Evolutionary conservation across 2,113 vertebrate species (phyloP).

Genomic region (Atrichornis clamosus): DNA sequence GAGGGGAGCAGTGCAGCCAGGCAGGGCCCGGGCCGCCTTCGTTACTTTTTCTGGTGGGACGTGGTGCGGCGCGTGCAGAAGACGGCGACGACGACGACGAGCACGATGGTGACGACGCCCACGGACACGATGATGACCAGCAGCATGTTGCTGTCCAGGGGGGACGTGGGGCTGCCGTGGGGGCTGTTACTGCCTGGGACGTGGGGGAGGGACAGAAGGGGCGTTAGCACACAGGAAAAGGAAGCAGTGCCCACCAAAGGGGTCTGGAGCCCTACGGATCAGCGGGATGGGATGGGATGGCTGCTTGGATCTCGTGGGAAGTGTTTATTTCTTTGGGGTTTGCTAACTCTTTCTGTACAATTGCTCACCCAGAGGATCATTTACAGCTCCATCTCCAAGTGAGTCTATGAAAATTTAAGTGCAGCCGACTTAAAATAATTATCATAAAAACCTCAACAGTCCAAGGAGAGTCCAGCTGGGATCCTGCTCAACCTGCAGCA

Average conservation of each 20-base stretch:
- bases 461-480: not conserved
- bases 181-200: slow-evolving; percentile 84
- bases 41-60: slow-evolving; percentile 97
- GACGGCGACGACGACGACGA: slow-evolving; percentile 91
- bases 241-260: not conserved
- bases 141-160: slow-evolving; percentile 85
- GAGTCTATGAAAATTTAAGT: not conserved
- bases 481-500: not conserved
- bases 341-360: not conserved
- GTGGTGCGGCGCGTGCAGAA: slow-evolving; percentile 92
- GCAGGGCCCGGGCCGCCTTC: not conserved
- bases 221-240: not conserved
- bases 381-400: not conserved
- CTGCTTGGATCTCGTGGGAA: not conserved
- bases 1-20: too few relatives aligned
- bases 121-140: slow-evolving; percentile 93
- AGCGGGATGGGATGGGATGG: not conserved
- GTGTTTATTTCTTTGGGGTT: not conserved
- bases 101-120: slow-evolving; percentile 90
- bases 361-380: not conserved
- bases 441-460: not conserved
- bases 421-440: not conserved
- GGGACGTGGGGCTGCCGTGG: slow-evolving; percentile 78
- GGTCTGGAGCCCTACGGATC: accelerated
- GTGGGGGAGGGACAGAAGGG: not conserved